Base-by-base conservation (phyloP, 2,888 invertebrate genomes). In the Exocentrus adspersus region DNA sequence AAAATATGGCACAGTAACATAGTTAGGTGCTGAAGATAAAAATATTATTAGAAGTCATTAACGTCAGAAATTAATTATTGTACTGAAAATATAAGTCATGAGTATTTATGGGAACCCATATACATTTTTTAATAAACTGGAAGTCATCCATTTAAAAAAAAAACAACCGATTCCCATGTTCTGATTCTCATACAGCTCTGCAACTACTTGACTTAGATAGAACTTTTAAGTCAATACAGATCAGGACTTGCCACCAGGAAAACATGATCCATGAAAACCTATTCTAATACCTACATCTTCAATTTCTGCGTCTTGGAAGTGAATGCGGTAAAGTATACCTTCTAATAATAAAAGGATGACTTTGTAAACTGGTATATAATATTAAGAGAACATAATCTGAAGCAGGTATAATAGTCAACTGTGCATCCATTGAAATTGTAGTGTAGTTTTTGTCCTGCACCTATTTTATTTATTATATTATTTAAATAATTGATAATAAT, bases 1-100 rank as follows among this genome's bases (percentile, higher is more conserved):
- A 45, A 45, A 45, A 19, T 10, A 45, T 48, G 28, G 14, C 24
- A 24, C 28, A 28, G 24, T 24, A 10, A 10, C 16, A 16, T 28
- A 48, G 14, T 28, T 48, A 48, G 28, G 28, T 48, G 48, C 28
- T 16, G 24, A 17, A 24, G n/a, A 48, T 28, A 28, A 48, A 16
- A 48, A 10, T 48, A 24, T 46, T 46, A 28, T 48, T 4, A 28
- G 28, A 17, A 5, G 28, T 28, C 48, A 48, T 48, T 20, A 28
- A 28, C 17, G 48, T 48, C 28, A 14, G 5, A 1, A 37, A 12
- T 37, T 37, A 37, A 12, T 37, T n/a, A n/a, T n/a, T 7, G 37
- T 12, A 12, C 37, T n/a, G 12, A 12, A 37, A 10, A 37, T 14
- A 37, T 37, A 37, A 12, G 37, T 37, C 5, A 12, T 2, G 14